Conservation (phyloP, 2,113 vertebrate species). For the Monarcha castaneiventris region DNA sequence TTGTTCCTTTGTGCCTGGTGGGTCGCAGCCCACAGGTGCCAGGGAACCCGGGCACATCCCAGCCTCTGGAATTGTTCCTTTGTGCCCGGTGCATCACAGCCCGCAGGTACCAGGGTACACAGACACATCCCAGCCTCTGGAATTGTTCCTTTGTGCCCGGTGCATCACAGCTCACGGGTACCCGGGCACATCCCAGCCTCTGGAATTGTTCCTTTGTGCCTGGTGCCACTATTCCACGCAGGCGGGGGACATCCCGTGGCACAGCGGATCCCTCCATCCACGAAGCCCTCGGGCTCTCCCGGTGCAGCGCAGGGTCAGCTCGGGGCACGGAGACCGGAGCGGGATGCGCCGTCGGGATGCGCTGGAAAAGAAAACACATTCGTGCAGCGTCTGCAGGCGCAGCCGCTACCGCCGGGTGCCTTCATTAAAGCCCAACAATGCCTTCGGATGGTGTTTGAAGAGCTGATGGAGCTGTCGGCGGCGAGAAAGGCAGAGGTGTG, state of each 20-base stretch:
- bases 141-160: rapidly evolving
- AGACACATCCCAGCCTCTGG: neutral
- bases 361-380: rapidly evolving
- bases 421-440: neutral
- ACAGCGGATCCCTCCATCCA: neutral
- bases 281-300: neutral
- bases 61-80: neutral
- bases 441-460: neutral
- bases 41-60: neutral
- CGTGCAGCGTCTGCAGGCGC: neutral
- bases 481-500: conserved; percentile 10
- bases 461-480: neutral
- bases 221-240: rapidly evolving
- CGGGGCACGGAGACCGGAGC: rapidly evolving
- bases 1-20: rapidly evolving
- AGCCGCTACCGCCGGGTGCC: rapidly evolving
- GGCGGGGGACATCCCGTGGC: neutral
- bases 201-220: neutral
- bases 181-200: neutral
- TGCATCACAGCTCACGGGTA: neutral
- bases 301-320: neutral
- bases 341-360: rapidly evolving
- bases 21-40: neutral
- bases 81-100: neutral
- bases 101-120: neutral